Evolutionary conservation across 2,888 invertebrate species (phyloP), one percentile per base, ranked within the genome.

Genomic region (Nemoura dubitans): DNA sequence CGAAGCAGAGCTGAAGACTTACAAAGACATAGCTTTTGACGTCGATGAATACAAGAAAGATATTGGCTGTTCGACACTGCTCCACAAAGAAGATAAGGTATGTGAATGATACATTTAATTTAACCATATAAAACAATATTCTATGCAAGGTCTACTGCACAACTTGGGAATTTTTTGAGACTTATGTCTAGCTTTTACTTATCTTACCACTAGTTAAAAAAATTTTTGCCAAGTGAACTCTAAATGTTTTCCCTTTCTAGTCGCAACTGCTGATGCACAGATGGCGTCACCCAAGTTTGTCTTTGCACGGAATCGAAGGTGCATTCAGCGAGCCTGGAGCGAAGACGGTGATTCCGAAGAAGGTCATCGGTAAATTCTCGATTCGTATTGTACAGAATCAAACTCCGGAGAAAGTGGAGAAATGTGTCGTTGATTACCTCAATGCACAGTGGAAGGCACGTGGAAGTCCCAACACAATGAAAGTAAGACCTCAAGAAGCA

Each of bases 351-450:
- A 99, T 98, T 90, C 98, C 98, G 0, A 94, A 95, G 82, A 97
- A 97, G 92, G 98, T 99, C 0, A 96, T 95, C 90, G 99, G 99
- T 28, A 99, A 99, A 92, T 99, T 99, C 92, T 99, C 99, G 0
- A 96, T 99, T 89, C 95, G 99, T 86, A 95, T 98, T 89, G 99
- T 99, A n/a, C 99, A 99, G 0, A 93, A 99, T 91, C 98, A 98
- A 93, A 94, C 94, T 86, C 98, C 98, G 0, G 94, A 94, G 2
- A 94, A 96, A 89, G 95, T 98, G n/a, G 95, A 96, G 89, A 93
- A 96, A 89, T 94, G 95, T 88, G 98, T 99, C 10, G 93, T 94
- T 76, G 93, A 94, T 85, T 95, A 97, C 91, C 90, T 99, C 85
- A 94, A 97, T 88, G 94, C 95, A 87, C 90, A 95, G 91, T 98